Evolutionary conservation across 2,888 invertebrate genomes (phyloP).

Genomic region (Phaonia tiefii): DNA sequence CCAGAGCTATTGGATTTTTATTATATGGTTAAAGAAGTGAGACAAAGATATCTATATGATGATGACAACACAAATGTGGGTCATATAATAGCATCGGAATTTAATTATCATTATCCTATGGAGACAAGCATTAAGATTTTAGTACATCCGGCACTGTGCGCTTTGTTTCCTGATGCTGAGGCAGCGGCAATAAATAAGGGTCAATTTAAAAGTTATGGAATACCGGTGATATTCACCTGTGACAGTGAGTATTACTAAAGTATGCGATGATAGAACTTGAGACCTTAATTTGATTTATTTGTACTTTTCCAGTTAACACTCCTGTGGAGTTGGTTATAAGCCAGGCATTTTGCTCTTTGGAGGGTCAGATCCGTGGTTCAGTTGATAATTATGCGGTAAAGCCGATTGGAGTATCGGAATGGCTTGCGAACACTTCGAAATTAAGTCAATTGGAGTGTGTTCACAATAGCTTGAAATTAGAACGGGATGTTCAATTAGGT

Average conservation of each 20-base stretch:
- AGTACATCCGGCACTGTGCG: constrained; percentile 84
- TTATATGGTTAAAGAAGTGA: constrained; percentile 89
- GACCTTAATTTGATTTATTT: constrained; percentile 34
- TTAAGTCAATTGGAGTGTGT: constrained; percentile 96
- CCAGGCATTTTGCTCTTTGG: constrained; percentile 91
- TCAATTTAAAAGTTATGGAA: constrained; percentile 79
- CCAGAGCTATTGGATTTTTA: constrained; percentile 91
- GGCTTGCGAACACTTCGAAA: constrained; percentile 90
- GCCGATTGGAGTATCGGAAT: constrained; percentile 91
- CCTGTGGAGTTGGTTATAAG: constrained; percentile 92
- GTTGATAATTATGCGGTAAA: constrained; percentile 86
- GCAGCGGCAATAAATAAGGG: constrained; percentile 74
- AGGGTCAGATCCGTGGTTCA: constrained; percentile 86
- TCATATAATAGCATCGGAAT: constrained; percentile 92
- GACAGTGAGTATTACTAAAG: constrained; percentile 86
- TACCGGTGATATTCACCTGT: constrained; percentile 93
- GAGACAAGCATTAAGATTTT: constrained; percentile 94
- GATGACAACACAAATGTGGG: constrained; percentile 92
- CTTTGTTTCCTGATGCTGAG: constrained; percentile 81
- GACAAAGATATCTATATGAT: constrained; percentile 88
- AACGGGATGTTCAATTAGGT: constrained; percentile 90
- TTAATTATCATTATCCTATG: constrained; percentile 89
- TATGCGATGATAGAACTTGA: constrained; percentile 12
- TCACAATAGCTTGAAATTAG: constrained; percentile 95
- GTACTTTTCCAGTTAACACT: constrained; percentile 87